Evolutionary conservation across 2,113 vertebrate species (phyloP), one percentile per base, ranked within the genome.

Genomic region (sheep (Ovis aries)): DNA sequence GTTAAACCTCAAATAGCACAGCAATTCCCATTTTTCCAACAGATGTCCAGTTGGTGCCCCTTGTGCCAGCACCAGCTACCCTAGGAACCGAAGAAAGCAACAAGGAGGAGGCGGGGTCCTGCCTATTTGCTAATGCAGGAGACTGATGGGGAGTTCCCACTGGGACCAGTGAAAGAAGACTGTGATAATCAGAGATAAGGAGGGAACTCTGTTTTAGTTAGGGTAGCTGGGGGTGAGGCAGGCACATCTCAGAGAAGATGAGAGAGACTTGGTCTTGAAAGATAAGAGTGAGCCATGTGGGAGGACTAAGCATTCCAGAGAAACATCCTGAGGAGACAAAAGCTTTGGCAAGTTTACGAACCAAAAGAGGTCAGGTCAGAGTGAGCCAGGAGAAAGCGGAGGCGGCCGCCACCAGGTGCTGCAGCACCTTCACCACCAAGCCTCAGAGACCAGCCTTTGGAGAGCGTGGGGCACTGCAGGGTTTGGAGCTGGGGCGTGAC

Each of bases 381-480:
- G 45, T 0, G 55, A 95, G 53, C 53, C 52, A 23, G 50, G 62
- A 64, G 48, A 17, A 33, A 15, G 67, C 64, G 8, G 48, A 67
- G 74, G 55, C 2, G 0, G 77, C 23, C 0, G 0, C 57, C 40
- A 3, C 23, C 50, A 50, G 12, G 13, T 19, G 25, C 83, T 29
- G 14, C 29, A 33, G 40, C 31, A 12, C 60, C 21, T 3, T 4
- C n/a, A 59, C 10, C 33, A 57, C 50, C 43, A 3, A 45, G 50
- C 10, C 1, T 52, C 19, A 25, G 62, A 29, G 64, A n/a, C 16
- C 8, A 9, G 25, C 27, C 71, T 14, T 1, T 29, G 27, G 74
- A 71, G 29, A 36, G 19, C 0, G 31, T 1, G 2, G 82, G 91
- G 43, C 13, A 1, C 74, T 12, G 6, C 29, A 40, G 6, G 60